phyloP scores from a whole-genome alignment of 1,140 invertebrate genomes.

The Cryptotermes secundus region DNA sequence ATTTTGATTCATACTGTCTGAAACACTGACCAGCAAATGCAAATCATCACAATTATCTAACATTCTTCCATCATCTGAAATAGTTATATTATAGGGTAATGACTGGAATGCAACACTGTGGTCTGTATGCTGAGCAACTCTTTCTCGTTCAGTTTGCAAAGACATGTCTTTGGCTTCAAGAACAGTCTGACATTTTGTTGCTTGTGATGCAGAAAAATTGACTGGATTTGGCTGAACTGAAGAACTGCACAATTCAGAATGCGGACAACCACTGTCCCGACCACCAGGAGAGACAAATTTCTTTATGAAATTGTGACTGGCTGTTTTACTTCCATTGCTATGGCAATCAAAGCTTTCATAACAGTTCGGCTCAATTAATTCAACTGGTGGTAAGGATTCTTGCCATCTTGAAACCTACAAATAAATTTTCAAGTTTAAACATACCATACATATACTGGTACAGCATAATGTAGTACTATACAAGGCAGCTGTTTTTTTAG shows the following conservation, averaged over 20 bases:
- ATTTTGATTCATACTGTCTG: no score
- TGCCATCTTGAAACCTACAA: conserved; percentile 21
- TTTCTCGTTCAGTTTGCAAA: no score
- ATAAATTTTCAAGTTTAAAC: neutral
- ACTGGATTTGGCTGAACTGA: neutral
- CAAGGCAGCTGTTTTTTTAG: no score
- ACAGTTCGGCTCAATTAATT: conserved; percentile 18
- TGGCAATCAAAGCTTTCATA: neutral
- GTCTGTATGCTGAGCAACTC: no score
- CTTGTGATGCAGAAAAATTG: neutral
- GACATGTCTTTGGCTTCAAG: no score
- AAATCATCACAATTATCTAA: no score
- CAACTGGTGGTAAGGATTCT: neutral
- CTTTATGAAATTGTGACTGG: neutral
- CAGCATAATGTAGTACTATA: no score
- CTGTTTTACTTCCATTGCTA: neutral
- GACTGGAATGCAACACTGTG: no score
- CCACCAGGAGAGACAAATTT: neutral
- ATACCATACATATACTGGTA: no score
- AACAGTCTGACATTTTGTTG: neutral
- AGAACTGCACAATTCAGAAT: neutral
- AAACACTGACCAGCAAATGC: no score
- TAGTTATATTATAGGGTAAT: no score
- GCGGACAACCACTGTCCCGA: neutral
- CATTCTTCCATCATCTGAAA: no score